phyloP scores from a whole-genome alignment of 2,888 invertebrate genomes.

The Andrena hattorfiana region DNA sequence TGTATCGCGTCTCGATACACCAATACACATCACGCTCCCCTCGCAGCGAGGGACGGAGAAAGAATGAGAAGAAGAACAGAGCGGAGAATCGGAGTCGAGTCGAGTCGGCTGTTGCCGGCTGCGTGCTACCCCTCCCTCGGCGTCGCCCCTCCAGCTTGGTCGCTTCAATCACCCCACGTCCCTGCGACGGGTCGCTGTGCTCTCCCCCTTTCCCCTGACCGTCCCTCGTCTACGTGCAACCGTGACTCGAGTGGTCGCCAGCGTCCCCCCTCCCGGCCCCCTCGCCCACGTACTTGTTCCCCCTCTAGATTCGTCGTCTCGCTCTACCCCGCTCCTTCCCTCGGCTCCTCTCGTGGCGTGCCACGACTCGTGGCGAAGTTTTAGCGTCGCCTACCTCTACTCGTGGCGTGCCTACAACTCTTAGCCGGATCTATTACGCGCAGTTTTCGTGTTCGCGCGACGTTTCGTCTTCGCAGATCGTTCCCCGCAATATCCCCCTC shows the following conservation, averaged over 20 bases:
- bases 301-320: slow-evolving; percentile 39
- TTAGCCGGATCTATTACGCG: slow-evolving; percentile 79
- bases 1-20: slow-evolving; percentile 58
- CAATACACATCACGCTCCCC: slow-evolving; percentile 6
- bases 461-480: slow-evolving; percentile 55
- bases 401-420: slow-evolving; percentile 80
- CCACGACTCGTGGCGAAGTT: slow-evolving; percentile 81
- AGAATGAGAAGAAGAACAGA: slow-evolving; percentile 32
- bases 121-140: slow-evolving; percentile 41
- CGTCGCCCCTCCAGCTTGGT: slow-evolving; percentile 43
- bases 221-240: slow-evolving; percentile 38
- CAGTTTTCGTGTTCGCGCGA: slow-evolving; percentile 71
- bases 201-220: slow-evolving; percentile 50
- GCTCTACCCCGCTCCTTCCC: slow-evolving; percentile 38
- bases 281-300: slow-evolving; percentile 30
- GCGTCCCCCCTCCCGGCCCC: slow-evolving; percentile 20
- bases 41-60: slow-evolving; percentile 24
- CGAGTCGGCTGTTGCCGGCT: slow-evolving; percentile 71
- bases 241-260: slow-evolving; percentile 50
- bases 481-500: slow-evolving; percentile 32
- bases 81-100: slow-evolving; percentile 44
- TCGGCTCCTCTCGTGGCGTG: slow-evolving; percentile 56
- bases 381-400: slow-evolving; percentile 79
- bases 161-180: slow-evolving; percentile 66
- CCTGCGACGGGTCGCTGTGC: slow-evolving; percentile 60